Percentiles rank a stretch among this genome's conserved stretches.
Conservation (phyloP, 2,113 vertebrate genomes). For the Engystomops pustulosus region DNA sequence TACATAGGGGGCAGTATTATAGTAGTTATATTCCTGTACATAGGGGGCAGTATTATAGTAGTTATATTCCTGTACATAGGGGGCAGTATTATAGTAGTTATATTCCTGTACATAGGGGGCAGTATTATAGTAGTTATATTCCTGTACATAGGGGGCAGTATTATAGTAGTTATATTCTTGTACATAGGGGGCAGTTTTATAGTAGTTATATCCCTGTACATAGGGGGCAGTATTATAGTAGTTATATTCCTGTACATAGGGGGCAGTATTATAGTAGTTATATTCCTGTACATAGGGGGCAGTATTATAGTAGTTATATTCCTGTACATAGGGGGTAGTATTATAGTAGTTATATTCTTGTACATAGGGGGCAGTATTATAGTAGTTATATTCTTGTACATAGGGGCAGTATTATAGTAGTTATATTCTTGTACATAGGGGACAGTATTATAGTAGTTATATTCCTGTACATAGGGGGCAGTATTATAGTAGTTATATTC, state of each 20-base stretch:
- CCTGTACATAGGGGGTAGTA: too few relatives aligned
- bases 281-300: not conserved
- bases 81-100: constrained; percentile 1
- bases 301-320: not conserved
- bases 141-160: not conserved
- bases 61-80: not conserved
- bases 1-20: not conserved
- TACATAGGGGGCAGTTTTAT: not conserved
- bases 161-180: constrained; percentile 2
- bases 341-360: too few relatives aligned
- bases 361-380: too few relatives aligned
- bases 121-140: not conserved
- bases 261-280: not conserved
- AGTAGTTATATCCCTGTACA: too few relatives aligned
- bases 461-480: too few relatives aligned
- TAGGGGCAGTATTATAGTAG: too few relatives aligned
- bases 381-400: too few relatives aligned
- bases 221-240: too few relatives aligned
- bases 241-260: too few relatives aligned
- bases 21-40: not conserved
- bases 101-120: not conserved
- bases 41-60: not conserved
- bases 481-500: too few relatives aligned
- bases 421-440: too few relatives aligned
- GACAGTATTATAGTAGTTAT: too few relatives aligned